Base-by-base conservation (phyloP, 2,113 vertebrate genomes). In the Cephalophus harveyi region DNA sequence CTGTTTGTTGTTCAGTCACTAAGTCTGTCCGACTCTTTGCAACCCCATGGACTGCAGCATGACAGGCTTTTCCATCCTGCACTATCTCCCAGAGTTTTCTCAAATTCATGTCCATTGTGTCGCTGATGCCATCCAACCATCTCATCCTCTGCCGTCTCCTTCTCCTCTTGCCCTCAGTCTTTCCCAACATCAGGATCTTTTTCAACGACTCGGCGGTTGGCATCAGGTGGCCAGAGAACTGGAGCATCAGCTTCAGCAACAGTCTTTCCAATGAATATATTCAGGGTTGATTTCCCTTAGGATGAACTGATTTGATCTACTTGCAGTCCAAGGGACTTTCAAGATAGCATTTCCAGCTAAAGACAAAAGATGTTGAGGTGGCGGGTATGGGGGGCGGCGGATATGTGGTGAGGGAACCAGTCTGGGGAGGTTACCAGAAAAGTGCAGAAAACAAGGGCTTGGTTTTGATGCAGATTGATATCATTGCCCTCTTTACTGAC, bases 321-420 rank as follows among this genome's bases (percentile, higher is more conserved):
- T 76, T 76, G 71, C 12, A 7, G 71, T 27, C 36, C 71, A 43
- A 27, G 23, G 71, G 36, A 76, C 71, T 43, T 40, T 43, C 40
- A 76, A 76, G 36, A 54, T 54, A 54, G 3, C 33, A 54, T 25
- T 23, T 54, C 50, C 79, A 83, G 2, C 79, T 25, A 54, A 54
- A 54, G 79, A 82, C 79, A 54, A 82, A 82, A n/a, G 79, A 83
- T 52, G 9, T 33, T 33, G 9, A 2, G 4, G 28, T 48, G 76
- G 43, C 0, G 0, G 43, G 2, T 15, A 15, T 30, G 2, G 74
- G 43, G 4, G 76, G 19, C 1, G 2, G 36, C 7, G 0, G 71
- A 43, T 40, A 43, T 7, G 6, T 28, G 43, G 43, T 30, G 43
- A 46, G 43, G 43, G 14, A 54, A 12, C 50, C 30, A n/a, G 33